These are phyloP conservation scores for Cephalopterus ornatus DNA, from an alignment of 2,113 vertebrate species.

Conservation along the genomic window DNA sequence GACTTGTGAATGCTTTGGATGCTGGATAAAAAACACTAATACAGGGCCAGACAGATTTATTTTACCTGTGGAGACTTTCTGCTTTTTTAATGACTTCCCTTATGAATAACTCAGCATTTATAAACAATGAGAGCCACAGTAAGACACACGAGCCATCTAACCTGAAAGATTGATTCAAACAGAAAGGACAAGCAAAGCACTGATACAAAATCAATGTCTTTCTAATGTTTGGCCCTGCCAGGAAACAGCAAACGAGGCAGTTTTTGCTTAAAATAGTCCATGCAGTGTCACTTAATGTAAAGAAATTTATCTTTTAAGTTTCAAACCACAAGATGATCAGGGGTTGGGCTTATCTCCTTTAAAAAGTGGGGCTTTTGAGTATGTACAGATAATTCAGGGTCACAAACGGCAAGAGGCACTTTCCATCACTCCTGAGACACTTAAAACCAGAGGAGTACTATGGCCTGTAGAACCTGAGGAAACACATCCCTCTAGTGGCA, in stretches of 20 bases:
- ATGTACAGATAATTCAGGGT: not conserved
- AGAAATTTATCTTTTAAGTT: not conserved
- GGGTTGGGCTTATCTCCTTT: not conserved
- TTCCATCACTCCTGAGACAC: not conserved
- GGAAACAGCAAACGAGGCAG: not conserved
- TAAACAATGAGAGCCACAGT: not conserved
- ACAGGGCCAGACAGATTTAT: not conserved
- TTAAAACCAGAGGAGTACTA: not conserved
- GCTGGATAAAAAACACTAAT: not conserved
- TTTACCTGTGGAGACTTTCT: not conserved
- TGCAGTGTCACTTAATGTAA: not conserved
- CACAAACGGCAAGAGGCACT: not conserved
- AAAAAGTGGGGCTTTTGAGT: not conserved
- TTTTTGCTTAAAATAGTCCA: not conserved
- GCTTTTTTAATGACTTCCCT: not conserved
- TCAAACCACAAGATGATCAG: not conserved
- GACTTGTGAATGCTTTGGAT: not conserved
- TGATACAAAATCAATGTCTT: not conserved
- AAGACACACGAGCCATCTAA: not conserved
- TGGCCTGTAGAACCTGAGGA: not conserved
- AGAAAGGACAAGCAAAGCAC: not conserved
- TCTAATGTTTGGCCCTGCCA: not conserved
- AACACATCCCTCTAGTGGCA: slow-evolving; percentile 47
- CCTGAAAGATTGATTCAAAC: not conserved
- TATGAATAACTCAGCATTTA: not conserved